Base-by-base conservation (phyloP, 2,113 vertebrate genomes). In the Chionomys nivalis region DNA sequence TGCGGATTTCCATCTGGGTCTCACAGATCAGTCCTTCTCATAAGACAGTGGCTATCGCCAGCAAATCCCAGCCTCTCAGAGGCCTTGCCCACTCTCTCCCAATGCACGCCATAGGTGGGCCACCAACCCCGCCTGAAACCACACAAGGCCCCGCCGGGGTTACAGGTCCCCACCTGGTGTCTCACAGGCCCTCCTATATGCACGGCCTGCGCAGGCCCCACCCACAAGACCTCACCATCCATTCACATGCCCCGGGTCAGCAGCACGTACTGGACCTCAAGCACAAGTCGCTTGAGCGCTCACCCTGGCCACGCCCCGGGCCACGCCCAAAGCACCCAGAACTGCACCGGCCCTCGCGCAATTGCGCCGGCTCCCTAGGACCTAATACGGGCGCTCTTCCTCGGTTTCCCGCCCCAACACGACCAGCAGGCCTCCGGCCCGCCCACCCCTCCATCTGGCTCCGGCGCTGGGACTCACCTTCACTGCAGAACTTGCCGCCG, bases 401-500 rank as follows among this genome's bases (percentile, higher is more conserved):
- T 9, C 44, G 21, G 86, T 23, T 44, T 24, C 44, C 31, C 19
- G 31, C 21, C 85, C 31, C 65, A 87, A 55, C 86, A 52, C 31
- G 3, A 19, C 83, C 13, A 8, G n/a, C 3, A 7, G 33, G 39
- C 36, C 73, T 36, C 47, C 1, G 14, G 21, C 33, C 17, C 55
- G 10, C 49, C 1, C 17, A 26, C 33, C 16, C 33, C 9, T 66
- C 49, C 88, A 13, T 26, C 44, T 28, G 33, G 72, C 94, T 24
- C 49, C 89, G 61, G 12, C 1, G 6, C 91, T 0, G 0, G 10
- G 36, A 75, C 99, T 99, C 98, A 99, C 99, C 99, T 99, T 99
- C 99, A 36, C 98, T 99, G 98, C 99, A 99, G 98, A 99, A 99
- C 98, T 98, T 99, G 94, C 99, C 99, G 97, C 98, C 98, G 98